These are phyloP conservation scores for Plecotus auritus DNA, from an alignment of 2,113 vertebrate genomes.

Conservation along the genomic window DNA sequence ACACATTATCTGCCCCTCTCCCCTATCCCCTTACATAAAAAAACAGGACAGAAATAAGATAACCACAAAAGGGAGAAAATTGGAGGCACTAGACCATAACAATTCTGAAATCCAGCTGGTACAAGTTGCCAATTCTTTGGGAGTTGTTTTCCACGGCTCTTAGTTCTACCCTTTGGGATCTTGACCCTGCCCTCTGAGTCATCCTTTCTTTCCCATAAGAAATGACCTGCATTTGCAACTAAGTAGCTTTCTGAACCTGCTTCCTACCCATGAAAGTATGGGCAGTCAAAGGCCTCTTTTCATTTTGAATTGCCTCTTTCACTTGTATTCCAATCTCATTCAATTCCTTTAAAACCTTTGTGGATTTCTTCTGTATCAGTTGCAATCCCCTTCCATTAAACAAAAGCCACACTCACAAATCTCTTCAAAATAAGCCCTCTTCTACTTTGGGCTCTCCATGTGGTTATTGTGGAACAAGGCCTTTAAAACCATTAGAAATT, in stretches of 20 bases:
- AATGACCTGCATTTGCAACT: not conserved
- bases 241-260: not conserved
- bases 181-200: not conserved
- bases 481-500: not conserved
- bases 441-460: not conserved
- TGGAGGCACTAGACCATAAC: not conserved
- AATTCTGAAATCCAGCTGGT: not conserved
- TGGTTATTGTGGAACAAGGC: not conserved
- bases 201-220: not conserved
- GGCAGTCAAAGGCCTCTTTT: not conserved
- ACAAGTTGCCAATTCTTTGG: not conserved
- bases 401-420: not conserved
- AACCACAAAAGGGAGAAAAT: not conserved
- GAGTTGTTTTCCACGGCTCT: not conserved
- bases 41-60: not conserved
- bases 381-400: not conserved
- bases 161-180: not conserved
- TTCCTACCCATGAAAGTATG: not conserved
- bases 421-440: not conserved
- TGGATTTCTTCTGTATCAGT: not conserved
- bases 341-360: constrained; percentile 4
- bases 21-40: not conserved
- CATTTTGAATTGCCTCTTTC: not conserved
- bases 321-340: not conserved
- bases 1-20: not conserved